Conservation (phyloP, 1,140 invertebrate genomes). For the Drosophila ananassae region DNA sequence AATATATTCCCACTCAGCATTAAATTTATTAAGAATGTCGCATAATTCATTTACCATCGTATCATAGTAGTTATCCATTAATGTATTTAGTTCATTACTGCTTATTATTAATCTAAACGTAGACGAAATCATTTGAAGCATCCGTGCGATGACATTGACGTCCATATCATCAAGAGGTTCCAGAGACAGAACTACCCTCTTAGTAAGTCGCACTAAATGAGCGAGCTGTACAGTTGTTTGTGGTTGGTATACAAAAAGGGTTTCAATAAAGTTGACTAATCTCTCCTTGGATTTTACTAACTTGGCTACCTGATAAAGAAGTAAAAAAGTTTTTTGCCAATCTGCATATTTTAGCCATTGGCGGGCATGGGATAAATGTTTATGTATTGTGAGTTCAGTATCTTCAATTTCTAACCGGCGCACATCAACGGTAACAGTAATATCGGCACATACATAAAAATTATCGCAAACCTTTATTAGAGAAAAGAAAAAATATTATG, state of each 20-base stretch:
- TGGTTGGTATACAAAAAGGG: constrained; percentile 22
- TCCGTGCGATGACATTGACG: constrained; percentile 28
- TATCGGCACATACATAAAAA: not conserved
- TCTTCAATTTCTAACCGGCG: constrained; percentile 16
- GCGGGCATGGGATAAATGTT: constrained; percentile 17
- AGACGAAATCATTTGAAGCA: constrained; percentile 28
- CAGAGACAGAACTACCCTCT: constrained; percentile 9
- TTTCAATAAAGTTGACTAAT: constrained; percentile 19
- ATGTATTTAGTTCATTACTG: constrained; percentile 29
- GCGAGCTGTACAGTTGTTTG: constrained; percentile 31
- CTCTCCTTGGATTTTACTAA: constrained; percentile 25
- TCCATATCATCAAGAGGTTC: constrained; percentile 40
- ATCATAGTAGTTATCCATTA: constrained; percentile 31
- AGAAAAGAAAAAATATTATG: no score
- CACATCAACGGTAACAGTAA: constrained; percentile 23
- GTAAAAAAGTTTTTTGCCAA: constrained; percentile 24
- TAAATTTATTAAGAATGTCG: constrained; percentile 43
- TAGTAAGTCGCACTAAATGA: constrained; percentile 31
- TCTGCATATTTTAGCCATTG: constrained; percentile 35
- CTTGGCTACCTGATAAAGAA: constrained; percentile 15
- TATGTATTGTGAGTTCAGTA: constrained; percentile 10
- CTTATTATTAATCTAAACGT: constrained; percentile 33
- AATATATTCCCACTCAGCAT: constrained; percentile 50
- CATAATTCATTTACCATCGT: constrained; percentile 33
- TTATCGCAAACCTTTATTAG: not conserved